Base-by-base conservation (phyloP, 2,797 vertebrate genomes). In the Argentina silus region DNA sequence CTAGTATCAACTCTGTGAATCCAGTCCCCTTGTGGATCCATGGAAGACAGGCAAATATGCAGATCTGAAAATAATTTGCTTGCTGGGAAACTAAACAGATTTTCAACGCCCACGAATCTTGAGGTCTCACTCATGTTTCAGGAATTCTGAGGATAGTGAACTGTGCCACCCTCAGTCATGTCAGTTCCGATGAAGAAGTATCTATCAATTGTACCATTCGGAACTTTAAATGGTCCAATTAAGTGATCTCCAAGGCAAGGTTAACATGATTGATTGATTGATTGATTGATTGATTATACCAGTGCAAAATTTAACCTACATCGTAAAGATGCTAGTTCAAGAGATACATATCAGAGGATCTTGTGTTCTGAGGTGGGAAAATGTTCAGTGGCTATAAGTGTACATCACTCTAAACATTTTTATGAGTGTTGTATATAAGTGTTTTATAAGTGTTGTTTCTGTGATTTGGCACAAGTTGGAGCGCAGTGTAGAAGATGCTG, bases 51-150 rank as follows among this genome's bases (percentile, higher is more conserved):
- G 80, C 70, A 73, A 59, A 86, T 77, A 78, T 83, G 84, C 72
- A 77, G 78, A 83, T 85, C 79, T 83, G 72, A 86, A 86, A 77
- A 88, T 89, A 89, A 78, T 88, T 79, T 79, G 72, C 50, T 75
- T 44, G 50, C 69, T 73, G 68, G 67, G 53, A 76, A 74, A 82
- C 72, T 62, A 78, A 77, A 55, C 72, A 67, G 45, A 71, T 71
- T 77, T 68, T 81, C 70, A 67, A 67, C 69, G 74, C 74, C 45
- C 68, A 73, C 48, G 70, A 83, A 83, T 75, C 64, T 71, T 80
- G 78, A 74, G 64, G 45, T 69, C 69, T 87, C 66, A 56, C 67
- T 82, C 62, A 77, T 73, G 45, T 42, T 59, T 6, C 55, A 23
- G 15, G 10, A 6, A 47, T 19, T 10, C 5, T 60, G n/a, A 60